Evolutionary conservation across 2,888 invertebrate genomes (phyloP).

Genomic region (Phaedon cochleariae): DNA sequence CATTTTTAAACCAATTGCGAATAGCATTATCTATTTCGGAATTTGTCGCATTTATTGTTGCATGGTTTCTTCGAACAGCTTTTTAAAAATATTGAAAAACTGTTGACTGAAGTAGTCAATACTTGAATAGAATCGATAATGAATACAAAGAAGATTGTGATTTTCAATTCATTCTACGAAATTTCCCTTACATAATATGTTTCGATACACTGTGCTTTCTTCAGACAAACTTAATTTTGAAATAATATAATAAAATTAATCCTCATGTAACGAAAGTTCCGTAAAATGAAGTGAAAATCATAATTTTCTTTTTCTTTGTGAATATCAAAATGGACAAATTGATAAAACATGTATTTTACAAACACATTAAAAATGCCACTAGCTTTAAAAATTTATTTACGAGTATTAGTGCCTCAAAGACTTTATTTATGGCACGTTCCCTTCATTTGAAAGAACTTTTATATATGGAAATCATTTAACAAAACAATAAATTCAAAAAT

Average conservation of each 20-base stretch:
- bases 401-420: too few species aligned
- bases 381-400: too few species aligned
- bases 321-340: not conserved
- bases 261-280: not conserved
- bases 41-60: slow-evolving; percentile 11
- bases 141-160: slow-evolving; percentile 1
- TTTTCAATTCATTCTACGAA: not conserved
- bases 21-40: slow-evolving; percentile 15
- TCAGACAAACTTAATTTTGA: slow-evolving; percentile 1
- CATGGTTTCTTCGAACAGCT: slow-evolving; percentile 12
- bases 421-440: too few species aligned
- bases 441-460: not conserved
- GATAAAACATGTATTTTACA: too few species aligned
- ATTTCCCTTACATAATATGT: not conserved
- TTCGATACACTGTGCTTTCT: slow-evolving; percentile 3
- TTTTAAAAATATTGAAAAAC: slow-evolving; percentile 6
- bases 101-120: not conserved
- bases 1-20: slow-evolving; percentile 12
- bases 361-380: too few species aligned
- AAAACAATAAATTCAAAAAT: too few species aligned
- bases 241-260: not conserved
- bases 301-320: not conserved
- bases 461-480: too few species aligned
- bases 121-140: not conserved
- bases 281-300: not conserved